phyloP scores from a whole-genome alignment of 2,113 vertebrate genomes.

The Vimba vimba region DNA sequence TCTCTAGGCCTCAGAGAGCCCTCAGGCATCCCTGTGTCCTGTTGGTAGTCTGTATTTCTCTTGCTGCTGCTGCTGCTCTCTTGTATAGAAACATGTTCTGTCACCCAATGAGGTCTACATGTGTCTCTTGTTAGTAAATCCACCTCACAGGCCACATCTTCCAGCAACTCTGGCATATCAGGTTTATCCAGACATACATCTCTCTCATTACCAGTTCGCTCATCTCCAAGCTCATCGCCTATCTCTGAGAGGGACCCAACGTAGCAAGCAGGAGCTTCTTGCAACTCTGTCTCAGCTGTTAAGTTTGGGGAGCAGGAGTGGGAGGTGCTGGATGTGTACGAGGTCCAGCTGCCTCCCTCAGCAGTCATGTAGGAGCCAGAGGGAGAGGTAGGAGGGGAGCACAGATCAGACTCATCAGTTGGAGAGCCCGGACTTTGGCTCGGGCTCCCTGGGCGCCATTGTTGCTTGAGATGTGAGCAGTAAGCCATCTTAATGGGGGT shows the following conservation, averaged over 20 bases:
- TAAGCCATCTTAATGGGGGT: conserved; percentile 83
- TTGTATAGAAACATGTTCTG: conserved; percentile 65
- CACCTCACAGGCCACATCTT: conserved; percentile 62
- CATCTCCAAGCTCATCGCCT: conserved; percentile 76
- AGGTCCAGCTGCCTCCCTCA: conserved; percentile 91
- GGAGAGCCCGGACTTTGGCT: conserved; percentile 71
- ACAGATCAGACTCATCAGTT: conserved; percentile 79
- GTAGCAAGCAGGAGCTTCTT: conserved; percentile 75
- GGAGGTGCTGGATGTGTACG: conserved; percentile 83
- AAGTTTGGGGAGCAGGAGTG: conserved; percentile 87
- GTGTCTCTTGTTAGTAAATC: conserved; percentile 66
- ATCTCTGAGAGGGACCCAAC: conserved; percentile 77
- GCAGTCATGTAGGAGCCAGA: conserved; percentile 95
- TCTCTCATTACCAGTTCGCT: conserved; percentile 61
- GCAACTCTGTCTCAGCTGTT: conserved; percentile 76
- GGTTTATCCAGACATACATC: conserved; percentile 66
- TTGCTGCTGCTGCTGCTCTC: conserved; percentile 72
- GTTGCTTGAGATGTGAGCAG: conserved; percentile 72
- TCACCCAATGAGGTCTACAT: conserved; percentile 72
- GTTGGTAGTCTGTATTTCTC: conserved; percentile 72
- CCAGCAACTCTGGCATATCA: conserved; percentile 62
- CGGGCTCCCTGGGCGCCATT: conserved; percentile 72
- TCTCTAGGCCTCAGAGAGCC: conserved; percentile 62
- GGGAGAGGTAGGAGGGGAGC: conserved; percentile 88
- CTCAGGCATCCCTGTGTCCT: conserved; percentile 70